Base-by-base conservation (phyloP, 2,797 vertebrate genomes). In the Syngnathus acus region DNA sequence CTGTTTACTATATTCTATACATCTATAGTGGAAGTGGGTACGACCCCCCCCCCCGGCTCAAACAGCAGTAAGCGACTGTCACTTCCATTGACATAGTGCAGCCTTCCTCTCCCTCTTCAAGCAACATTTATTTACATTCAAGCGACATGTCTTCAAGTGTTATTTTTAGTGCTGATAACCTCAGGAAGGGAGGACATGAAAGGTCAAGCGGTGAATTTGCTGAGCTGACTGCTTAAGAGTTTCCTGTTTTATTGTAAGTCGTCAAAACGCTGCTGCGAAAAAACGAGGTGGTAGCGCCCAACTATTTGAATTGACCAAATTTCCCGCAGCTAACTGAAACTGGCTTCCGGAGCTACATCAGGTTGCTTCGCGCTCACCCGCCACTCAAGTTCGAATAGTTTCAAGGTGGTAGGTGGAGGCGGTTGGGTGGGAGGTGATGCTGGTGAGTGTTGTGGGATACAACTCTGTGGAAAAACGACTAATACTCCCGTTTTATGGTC, bases 401-500 rank as follows among this genome's bases (percentile, higher is more conserved):
- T 65, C 67, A 64, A 78, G 80, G 74, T 82, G 73, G 72, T 72
- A 75, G 79, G 74, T 71, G 83, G 82, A 71, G 76, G 82, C 71
- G 66, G 76, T 63, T 32, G 65, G 75, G 75, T 65, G 59, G 70
- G 71, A 54, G 70, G 75, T 32, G 69, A 70, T 14, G 76, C 45
- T 13, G 75, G 51, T 14, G 71, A 70, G 65, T 73, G 86, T 77
- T 79, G 70, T 74, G 79, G 74, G 72, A 78, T 77, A 78, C 78
- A 83, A 86, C 79, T 87, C 86, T 87, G 85, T 71, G 86, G 86
- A 85, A 89, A 90, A 90, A 86, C 79, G 76, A 84, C 87, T 82
- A 84, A 80, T 82, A 84, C 77, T 82, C 82, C 72, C 68, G 77
- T 88, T 92, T 92, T 91, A 92, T 89, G 87, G 89, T 87, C 76